Conservation (phyloP, 2,888 invertebrate genomes). For the Nephrotoma appendiculata region DNA sequence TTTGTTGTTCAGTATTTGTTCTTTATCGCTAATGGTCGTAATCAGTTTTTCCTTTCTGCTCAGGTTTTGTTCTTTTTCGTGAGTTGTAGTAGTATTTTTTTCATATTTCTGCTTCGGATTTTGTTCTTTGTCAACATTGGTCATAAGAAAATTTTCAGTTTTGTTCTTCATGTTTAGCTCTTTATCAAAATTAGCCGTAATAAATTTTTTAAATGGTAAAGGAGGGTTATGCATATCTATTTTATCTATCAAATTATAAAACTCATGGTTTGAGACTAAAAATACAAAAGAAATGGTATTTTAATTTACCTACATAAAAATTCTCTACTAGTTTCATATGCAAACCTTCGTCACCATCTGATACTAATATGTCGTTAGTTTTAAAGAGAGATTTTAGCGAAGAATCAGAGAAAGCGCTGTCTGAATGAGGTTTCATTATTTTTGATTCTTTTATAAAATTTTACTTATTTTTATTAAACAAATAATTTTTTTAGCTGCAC, state of each 20-base stretch:
- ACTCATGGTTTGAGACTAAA: not conserved
- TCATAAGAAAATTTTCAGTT: not conserved
- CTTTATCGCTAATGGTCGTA: not conserved
- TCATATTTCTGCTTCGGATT: not conserved
- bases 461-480: not conserved
- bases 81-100: not conserved
- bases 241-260: not conserved
- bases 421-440: not conserved
- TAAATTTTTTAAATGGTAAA: not conserved
- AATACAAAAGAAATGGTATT: not conserved
- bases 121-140: not conserved
- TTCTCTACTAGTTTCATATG: not conserved
- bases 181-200: not conserved
- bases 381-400: not conserved
- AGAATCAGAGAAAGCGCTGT: not conserved
- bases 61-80: not conserved
- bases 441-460: not conserved
- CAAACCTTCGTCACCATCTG: not conserved
- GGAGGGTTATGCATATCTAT: not conserved
- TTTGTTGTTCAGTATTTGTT: not conserved
- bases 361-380: not conserved
- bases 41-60: not conserved
- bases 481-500: not conserved
- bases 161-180: not conserved
- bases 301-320: not conserved